Conservation (phyloP, 2,797 vertebrate genomes). For the Cichlasoma orientale region DNA sequence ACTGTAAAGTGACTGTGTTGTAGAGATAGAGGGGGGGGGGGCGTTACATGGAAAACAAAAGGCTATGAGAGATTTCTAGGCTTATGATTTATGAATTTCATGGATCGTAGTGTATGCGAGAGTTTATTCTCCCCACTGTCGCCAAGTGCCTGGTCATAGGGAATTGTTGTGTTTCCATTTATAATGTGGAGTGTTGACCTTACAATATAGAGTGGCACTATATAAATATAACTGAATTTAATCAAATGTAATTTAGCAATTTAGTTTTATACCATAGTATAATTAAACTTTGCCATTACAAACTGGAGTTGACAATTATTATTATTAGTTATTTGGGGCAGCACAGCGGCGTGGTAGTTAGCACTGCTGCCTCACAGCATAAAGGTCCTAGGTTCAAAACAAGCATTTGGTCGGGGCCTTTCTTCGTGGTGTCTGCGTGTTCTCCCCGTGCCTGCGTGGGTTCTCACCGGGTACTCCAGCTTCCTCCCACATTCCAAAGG, state of each 20-base stretch:
- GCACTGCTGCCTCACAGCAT: too few species aligned
- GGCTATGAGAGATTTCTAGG: neutral
- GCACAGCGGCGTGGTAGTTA: too few species aligned
- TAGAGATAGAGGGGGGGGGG: too few species aligned
- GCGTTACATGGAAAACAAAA: neutral
- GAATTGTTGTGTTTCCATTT: neutral
- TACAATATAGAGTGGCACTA: neutral
- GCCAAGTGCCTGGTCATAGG: neutral
- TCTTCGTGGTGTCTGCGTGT: too few species aligned
- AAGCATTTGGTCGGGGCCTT: too few species aligned
- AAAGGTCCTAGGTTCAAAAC: too few species aligned
- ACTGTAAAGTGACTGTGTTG: neutral
- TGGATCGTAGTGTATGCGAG: neutral
- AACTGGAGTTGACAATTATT: neutral
- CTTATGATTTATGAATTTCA: neutral
- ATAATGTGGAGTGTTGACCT: neutral
- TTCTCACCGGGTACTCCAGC: too few species aligned
- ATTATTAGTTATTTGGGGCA: too few species aligned
- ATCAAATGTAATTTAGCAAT: too few species aligned
- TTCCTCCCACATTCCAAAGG: too few species aligned
- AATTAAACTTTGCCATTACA: neutral
- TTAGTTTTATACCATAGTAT: neutral
- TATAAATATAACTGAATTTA: too few species aligned
- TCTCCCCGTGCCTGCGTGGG: too few species aligned
- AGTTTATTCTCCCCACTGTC: neutral